Conservation (phyloP, 2,113 vertebrate species). For the Acanthochromis polyacanthus region DNA sequence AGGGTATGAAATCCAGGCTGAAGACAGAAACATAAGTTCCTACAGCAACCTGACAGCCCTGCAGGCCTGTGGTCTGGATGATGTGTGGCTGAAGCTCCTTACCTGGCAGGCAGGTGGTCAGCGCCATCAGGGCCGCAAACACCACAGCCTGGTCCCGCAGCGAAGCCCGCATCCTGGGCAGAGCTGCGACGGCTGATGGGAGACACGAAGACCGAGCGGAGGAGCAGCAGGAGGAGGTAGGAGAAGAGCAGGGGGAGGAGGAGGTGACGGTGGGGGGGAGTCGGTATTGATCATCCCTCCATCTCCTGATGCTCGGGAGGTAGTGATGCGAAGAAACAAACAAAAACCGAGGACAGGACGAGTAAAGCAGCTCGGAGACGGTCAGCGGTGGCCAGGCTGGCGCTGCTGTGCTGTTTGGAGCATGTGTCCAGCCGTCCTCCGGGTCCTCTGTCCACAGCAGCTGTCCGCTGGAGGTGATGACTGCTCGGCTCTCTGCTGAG, state of each 20-base stretch:
- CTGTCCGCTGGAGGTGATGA: background rate
- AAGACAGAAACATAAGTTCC: no score
- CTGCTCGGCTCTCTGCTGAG: slow-evolving; percentile 1
- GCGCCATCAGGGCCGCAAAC: slow-evolving; percentile 47
- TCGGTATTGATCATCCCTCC: slow-evolving; percentile 74
- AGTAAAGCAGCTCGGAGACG: background rate
- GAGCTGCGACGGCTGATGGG: slow-evolving; percentile 56
- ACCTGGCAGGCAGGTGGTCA: slow-evolving; percentile 74
- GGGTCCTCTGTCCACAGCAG: background rate
- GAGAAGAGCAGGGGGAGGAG: background rate
- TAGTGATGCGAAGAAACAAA: background rate
- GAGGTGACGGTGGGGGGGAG: slow-evolving; percentile 4
- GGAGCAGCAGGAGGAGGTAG: slow-evolving; percentile 7
- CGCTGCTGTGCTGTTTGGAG: background rate
- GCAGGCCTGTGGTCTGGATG: no score
- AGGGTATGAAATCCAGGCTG: no score
- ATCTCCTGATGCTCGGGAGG: slow-evolving; percentile 45
- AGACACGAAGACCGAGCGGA: slow-evolving; percentile 34
- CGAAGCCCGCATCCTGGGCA: slow-evolving; percentile 70
- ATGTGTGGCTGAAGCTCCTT: slow-evolving; percentile 17
- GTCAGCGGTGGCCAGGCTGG: background rate
- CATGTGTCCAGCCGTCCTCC: background rate
- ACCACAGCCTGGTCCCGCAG: slow-evolving; percentile 62
- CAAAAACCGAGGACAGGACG: rapidly evolving
- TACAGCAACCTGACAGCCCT: no score